Evolutionary conservation across 1,140 invertebrate species (phyloP), one percentile per base, ranked within the genome.

Genomic region (Eumeta japonica): DNA sequence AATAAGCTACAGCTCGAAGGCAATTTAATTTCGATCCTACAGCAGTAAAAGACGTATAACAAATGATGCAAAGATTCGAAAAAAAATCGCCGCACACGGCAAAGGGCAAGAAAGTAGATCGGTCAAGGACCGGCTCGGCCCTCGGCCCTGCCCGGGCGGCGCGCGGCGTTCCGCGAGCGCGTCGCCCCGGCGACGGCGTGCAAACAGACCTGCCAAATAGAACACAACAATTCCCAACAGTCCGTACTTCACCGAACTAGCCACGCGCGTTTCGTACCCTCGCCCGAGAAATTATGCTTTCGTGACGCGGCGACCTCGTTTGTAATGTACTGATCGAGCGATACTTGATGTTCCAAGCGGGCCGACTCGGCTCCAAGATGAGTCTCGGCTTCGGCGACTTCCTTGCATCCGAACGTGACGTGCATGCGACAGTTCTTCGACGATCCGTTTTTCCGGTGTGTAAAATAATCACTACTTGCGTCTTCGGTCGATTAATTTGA

Each of bases 311-410:
- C 48, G 41, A 45, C 34, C 42, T 52, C 33, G n/a, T 24, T 24
- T 24, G 20, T 24, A 24, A 24, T 24, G 20, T 24, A 7, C n/a
- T 24, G 5, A 5, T 7, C n/a, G 20, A 28, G 43, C 46, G 39
- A 28, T 37, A 13, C 31, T 37, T 37, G 13, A 59, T 55, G 52
- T 55, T 51, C 39, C 36, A 49, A 50, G 20, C 52, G 30, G 50
- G 46, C 43, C 16, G 54, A 10, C 28, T 54, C 15, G 54, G 48
- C 38, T 42, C 50, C 30, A 65, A 46, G 32, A 73, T 73, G 68
- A 57, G 70, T 55, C 68, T 68, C 31, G 61, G 61, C 38, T 68
- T 73, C 41, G 63, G 68, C 16, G 62, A 73, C 37, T 48, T 24
- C 20, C 20, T 38, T 73, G 33, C 53, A 52, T 30, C 68, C 68